Evolutionary conservation across 92 coral and sea anemone species (phyloP), one percentile per base, ranked within the genome.

Genomic region (Epizoanthus fatuus): DNA sequence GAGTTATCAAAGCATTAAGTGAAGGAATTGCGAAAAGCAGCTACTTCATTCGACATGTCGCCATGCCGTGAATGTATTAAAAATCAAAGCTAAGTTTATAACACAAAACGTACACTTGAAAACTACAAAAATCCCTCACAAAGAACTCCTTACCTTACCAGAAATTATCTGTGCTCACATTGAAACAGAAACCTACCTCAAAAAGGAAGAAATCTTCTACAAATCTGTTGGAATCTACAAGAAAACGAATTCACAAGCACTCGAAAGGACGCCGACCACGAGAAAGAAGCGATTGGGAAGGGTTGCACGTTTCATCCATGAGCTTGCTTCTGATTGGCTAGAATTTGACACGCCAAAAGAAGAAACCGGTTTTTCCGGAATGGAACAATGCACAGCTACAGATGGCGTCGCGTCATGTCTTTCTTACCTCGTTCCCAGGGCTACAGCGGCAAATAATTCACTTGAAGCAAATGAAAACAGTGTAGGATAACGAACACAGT

Each of bases 101-200:
- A 59, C 71, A 76, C 55, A 77, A 77, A 77, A 56, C 54, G 70
- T 42, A 77, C 38, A 59, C 7, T n/a, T 39, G 69, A 77, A 77
- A 60, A 29, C 56, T 77, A 60, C 70, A 56, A 47, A 75, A 77
- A 77, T 58, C 70, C 72, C 57, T 44, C 69, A 60, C 69, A 77
- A 59, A 59, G 58, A 58, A 77, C 13, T 77, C 56, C 82, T 62
- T 77, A 77, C 82, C 82, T 59, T 77, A 77, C 82, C 82, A 77
- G 69, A 77, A 77, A 77, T 60, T 77, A 77, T 59, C 70, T 77
- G 71, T 60, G 68, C 70, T 62, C 69, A 77, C 70, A 77, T 77
- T 77, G 82, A 77, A 77, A 77, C 58, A 60, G 82, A 77, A 77
- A 77, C 82, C 82, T 77, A 77, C 82, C 82, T 77, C 69, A 77